Conservation (phyloP, 2,113 vertebrate species). For the Thermophis baileyi region DNA sequence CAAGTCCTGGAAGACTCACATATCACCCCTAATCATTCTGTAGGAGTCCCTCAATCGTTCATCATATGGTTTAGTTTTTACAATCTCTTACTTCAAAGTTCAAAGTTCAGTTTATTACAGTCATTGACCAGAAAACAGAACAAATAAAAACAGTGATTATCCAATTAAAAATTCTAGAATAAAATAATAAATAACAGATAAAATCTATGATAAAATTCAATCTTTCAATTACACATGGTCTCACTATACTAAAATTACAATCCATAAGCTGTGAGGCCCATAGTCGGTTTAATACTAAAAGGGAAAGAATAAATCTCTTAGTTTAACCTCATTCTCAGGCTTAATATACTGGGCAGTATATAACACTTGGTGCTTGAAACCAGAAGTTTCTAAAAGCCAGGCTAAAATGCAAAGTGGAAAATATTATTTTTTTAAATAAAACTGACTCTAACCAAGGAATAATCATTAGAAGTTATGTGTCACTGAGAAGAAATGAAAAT, state of each 20-base stretch:
- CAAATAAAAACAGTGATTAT: no score
- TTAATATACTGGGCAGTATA: not conserved
- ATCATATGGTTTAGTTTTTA: not conserved
- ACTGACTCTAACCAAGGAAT: conserved; percentile 20
- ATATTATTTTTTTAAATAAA: conserved; percentile 19
- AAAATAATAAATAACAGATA: no score
- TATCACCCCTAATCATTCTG: not conserved
- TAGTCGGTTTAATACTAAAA: no score
- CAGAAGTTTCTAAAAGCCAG: not conserved
- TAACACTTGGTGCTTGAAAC: not conserved
- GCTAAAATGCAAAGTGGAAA: conserved; percentile 2
- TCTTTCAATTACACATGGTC: no score
- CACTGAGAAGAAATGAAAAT: conserved; percentile 13
- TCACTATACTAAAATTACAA: no score
- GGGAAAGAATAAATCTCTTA: not conserved
- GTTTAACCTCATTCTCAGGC: not conserved
- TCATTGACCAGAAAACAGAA: no score
- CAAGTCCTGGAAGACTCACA: not conserved
- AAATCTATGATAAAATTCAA: no score
- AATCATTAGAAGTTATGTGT: conserved; percentile 21
- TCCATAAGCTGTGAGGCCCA: no score
- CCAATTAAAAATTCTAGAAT: no score
- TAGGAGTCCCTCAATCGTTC: not conserved
- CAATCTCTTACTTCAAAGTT: no score
- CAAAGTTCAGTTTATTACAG: no score